A percentile compares a stretch with the other conserved stretches of the same genome.
Conservation (phyloP, 2,888 invertebrate genomes). For the Tolmerus cingulatus region DNA sequence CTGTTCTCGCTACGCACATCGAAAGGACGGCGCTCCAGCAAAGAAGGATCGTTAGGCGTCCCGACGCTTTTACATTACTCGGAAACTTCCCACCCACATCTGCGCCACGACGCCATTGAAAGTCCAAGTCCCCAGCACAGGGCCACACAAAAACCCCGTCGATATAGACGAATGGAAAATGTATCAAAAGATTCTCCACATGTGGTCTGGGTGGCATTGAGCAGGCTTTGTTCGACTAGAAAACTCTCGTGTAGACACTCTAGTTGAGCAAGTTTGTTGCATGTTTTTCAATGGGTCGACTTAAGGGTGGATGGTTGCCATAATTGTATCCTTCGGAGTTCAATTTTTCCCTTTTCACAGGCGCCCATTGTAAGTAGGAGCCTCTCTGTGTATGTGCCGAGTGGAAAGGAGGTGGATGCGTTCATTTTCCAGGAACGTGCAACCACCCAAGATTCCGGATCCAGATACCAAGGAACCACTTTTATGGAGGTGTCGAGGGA, state of each 20-base stretch:
- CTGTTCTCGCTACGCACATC: slow-evolving; percentile 41
- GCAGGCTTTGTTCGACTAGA: slow-evolving; percentile 48
- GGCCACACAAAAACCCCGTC: slow-evolving; percentile 13
- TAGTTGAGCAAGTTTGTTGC: slow-evolving; percentile 49
- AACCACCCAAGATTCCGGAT: slow-evolving; percentile 34
- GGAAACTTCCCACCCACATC: not conserved
- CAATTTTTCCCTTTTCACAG: not conserved
- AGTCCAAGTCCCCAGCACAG: not conserved
- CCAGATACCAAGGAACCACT: slow-evolving; percentile 6
- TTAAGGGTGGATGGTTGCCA: slow-evolving; percentile 42
- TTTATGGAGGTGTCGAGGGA: slow-evolving; percentile 45
- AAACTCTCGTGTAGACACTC: slow-evolving; percentile 50
- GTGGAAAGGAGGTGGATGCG: not conserved
- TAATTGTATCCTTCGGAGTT: slow-evolving; percentile 46
- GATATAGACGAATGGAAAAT: slow-evolving; percentile 29
- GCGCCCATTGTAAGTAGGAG: not conserved
- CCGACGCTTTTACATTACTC: not conserved
- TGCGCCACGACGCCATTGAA: slow-evolving; percentile 17
- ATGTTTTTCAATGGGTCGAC: slow-evolving; percentile 46
- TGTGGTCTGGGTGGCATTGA: slow-evolving; percentile 47
- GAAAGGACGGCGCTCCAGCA: slow-evolving; percentile 7
- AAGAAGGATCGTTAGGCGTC: slow-evolving; percentile 4
- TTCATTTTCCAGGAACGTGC: slow-evolving; percentile 29
- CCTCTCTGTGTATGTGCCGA: not conserved
- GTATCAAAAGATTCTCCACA: slow-evolving; percentile 44